Percentiles rank a stretch among this genome's conserved stretches.
Evolutionary conservation across 2,113 vertebrate genomes (phyloP).

Genomic region (Mionectes macconnelli): DNA sequence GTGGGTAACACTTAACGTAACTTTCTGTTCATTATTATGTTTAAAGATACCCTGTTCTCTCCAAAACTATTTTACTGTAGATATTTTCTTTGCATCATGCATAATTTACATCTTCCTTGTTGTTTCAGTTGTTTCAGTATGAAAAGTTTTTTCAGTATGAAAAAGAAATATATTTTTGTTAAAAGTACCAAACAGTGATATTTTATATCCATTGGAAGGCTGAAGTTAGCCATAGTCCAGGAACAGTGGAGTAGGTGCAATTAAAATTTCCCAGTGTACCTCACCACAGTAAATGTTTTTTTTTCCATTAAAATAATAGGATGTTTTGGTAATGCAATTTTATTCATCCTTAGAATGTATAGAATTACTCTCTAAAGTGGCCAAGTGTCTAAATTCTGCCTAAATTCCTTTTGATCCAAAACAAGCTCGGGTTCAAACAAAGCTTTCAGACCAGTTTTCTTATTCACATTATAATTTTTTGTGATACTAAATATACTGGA

Average conservation of each 20-base stretch:
- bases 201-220: neutral
- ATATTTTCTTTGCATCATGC: neutral
- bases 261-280: neutral
- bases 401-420: neutral
- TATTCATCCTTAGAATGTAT: neutral
- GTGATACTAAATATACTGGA: neutral
- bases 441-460: conserved; percentile 5
- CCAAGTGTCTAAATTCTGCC: neutral
- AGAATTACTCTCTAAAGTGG: neutral
- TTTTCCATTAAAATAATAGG: neutral
- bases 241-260: neutral
- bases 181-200: neutral
- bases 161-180: neutral
- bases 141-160: neutral
- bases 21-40: neutral
- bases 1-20: neutral
- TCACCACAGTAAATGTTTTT: neutral
- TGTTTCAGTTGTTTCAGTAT: too few relatives aligned
- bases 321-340: neutral
- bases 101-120: neutral
- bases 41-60: neutral
- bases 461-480: neutral
- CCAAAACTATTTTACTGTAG: neutral
- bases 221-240: neutral
- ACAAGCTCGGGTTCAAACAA: neutral